Percentiles rank a stretch among this genome's conserved stretches.
phyloP scores from a whole-genome alignment of 2,113 vertebrate species.

The Protobothrops flavoviridis region DNA sequence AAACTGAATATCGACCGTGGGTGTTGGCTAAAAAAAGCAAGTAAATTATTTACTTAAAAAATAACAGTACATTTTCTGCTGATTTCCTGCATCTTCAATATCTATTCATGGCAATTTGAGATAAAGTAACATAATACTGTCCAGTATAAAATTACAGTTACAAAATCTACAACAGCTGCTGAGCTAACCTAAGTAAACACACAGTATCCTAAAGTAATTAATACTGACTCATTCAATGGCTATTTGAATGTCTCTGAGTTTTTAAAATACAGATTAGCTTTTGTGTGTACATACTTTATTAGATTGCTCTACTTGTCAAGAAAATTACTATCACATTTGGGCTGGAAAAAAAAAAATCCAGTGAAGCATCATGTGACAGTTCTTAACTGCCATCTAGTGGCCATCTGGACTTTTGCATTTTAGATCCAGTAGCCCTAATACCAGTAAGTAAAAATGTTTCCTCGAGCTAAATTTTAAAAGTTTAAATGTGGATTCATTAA shows the following conservation, averaged over 20 bases:
- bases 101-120: not conserved
- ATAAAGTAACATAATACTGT: not conserved
- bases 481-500: not conserved
- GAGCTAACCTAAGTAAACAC: not conserved
- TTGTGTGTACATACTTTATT: not conserved
- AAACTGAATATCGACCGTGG: not conserved
- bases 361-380: not conserved
- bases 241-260: not conserved
- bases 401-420: not conserved
- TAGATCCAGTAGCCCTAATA: not conserved
- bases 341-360: not conserved
- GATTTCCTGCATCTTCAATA: not conserved
- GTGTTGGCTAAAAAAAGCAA: not conserved
- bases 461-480: not conserved
- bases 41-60: not conserved
- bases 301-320: not conserved
- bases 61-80: not conserved
- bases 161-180: not conserved
- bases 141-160: not conserved
- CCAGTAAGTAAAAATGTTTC: not conserved
- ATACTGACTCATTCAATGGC: not conserved
- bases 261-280: not conserved
- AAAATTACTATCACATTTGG: not conserved
- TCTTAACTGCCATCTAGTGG: not conserved
- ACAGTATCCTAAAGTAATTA: not conserved